Base-by-base conservation (phyloP, 2,797 vertebrate genomes). In the Merluccius polli region DNA sequence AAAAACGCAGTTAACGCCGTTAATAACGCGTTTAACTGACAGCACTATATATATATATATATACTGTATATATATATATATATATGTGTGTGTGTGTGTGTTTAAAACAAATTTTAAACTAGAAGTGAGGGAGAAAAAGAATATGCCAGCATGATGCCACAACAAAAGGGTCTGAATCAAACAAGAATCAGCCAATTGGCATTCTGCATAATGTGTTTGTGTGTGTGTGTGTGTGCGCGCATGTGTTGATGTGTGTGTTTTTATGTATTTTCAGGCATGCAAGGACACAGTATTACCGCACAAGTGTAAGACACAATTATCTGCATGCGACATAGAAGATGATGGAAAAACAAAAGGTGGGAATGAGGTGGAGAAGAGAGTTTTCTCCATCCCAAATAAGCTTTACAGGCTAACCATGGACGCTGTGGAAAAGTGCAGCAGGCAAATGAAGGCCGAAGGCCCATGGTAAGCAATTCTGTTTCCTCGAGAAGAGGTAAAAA, bases 381-480 rank as follows among this genome's bases (percentile, higher is more conserved):
- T 59, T 59, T 59, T 59, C 52, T 59, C 52, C 52, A 2, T 1
- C 24, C 52, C 21, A 9, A 59, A 59, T 59, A n/a, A 10, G 70
- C 73, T 84, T 83, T 83, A 83, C 80, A 78, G 83, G 80, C 83
- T 85, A 75, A 85, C 77, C 82, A 76, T 77, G 74, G 84, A 76
- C 81, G 82, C 75, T 82, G 82, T 80, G 82, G 87, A 86, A 78
- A 87, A 82, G 85, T 72, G 87, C 87, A 89, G 89, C 90, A 79
- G 83, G 87, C 72, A 85, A 85, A 90, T 89, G 84, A 89, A 82
- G 81, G 87, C 90, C 82, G 88, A 88, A 91, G 88, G 83, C 90
- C 89, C 92, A 88, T 89, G 79, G 91, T 89, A 86, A 91, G 91
- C 89, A 92, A 93, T 92, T 93, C 90, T 86, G 83, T 90, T 83